Percentiles rank a stretch among this genome's conserved stretches.
Evolutionary conservation across 2,888 invertebrate genomes (phyloP).

Genomic region (Cheilosia variabilis): DNA sequence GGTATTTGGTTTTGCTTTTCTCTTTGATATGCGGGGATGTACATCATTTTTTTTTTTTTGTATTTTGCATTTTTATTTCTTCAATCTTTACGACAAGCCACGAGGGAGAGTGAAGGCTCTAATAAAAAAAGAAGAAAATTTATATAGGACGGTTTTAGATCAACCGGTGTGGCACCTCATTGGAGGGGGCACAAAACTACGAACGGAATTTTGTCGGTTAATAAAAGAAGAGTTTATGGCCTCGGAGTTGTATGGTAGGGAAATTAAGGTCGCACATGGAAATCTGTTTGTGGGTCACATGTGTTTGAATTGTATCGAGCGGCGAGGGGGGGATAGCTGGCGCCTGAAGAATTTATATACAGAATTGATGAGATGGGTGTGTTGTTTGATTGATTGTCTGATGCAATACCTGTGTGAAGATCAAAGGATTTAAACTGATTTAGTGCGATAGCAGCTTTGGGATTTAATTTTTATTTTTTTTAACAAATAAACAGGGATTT

Average conservation of each 20-base stretch:
- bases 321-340: background rate
- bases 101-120: background rate
- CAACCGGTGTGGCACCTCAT: constrained; percentile 4
- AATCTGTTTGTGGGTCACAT: constrained; percentile 36
- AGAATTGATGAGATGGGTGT: background rate
- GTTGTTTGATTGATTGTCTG: background rate
- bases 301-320: background rate
- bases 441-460: background rate
- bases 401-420: background rate
- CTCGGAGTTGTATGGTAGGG: background rate
- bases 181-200: background rate
- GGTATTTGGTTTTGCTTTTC: constrained; percentile 34
- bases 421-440: background rate
- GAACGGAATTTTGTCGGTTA: constrained; percentile 46
- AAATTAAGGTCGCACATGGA: constrained; percentile 7
- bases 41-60: constrained; percentile 11
- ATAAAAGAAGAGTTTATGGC: constrained; percentile 55
- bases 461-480: background rate
- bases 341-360: constrained; percentile 5
- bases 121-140: constrained; percentile 8
- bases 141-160: background rate
- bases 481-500: background rate
- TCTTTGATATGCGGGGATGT: constrained; percentile 33
- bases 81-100: too few relatives aligned
- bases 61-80: background rate